Evolutionary conservation across 2,113 vertebrate genomes (phyloP), one percentile per base, ranked within the genome.

Genomic region (Hippocampus mohnikei): DNA sequence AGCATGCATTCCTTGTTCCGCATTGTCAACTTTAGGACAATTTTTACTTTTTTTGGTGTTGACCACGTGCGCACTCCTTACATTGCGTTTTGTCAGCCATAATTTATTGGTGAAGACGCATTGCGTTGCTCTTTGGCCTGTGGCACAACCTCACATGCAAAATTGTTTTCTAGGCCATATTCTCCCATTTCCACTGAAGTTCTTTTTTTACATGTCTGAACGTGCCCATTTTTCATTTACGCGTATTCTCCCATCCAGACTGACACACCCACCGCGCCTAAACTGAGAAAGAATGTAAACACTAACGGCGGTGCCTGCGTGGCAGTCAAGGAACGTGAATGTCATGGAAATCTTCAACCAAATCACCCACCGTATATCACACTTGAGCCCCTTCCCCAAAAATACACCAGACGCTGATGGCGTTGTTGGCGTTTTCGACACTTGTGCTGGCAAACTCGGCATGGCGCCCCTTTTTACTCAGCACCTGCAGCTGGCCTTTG

Each of bases 401-500:
- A 27, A 58, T 15, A 58, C 18, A 50, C 18, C 48, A 21, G 48
- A 8, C 20, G 46, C 6, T 20, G 48, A 46, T 46, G 44, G 15
- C 44, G 7, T 7, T 50, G 18, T 44, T 44, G 42, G 42, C 42
- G 15, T 44, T 12, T 3, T 12, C 13, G 10, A 44, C 8, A 44
- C 13, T 18, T 50, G 48, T 20, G 5, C 48, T 21, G 48, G 18
- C 48, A 50, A 20, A 27, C 8, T 27, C n/a, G 12, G 55, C 55
- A 27, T 13, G n/a, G 41, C 40, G 59, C 12, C 9, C 20, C 40
- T 33, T 55, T 58, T 59, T n/a, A 61, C 50, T 59, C 20, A 11
- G 68, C 69, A 25, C 29, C 63, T 59, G 55, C 55, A 63, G 46
- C 25, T 68, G 59, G 41, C 20, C 4, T 48, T 72, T 20, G 37